These are phyloP conservation scores for Antechinus flavipes DNA, from an alignment of 2,113 vertebrate genomes.

Conservation along the genomic window DNA sequence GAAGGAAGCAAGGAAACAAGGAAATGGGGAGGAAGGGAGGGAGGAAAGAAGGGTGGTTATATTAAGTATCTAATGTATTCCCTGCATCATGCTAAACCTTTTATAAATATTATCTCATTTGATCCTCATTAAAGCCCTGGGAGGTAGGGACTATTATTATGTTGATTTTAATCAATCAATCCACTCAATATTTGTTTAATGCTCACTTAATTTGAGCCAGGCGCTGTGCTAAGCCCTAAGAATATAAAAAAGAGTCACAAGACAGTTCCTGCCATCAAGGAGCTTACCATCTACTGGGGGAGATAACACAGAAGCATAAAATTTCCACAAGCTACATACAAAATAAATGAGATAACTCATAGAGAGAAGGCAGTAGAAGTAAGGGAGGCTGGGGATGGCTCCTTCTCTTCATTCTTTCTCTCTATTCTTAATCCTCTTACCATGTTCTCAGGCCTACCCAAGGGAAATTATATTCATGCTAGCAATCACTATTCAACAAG, in stretches of 20 bases:
- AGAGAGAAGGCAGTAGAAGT: not conserved
- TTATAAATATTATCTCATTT: not conserved
- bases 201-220: not conserved
- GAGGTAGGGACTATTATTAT: not conserved
- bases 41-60: no score
- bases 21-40: no score
- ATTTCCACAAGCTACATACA: no score
- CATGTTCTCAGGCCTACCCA: not conserved
- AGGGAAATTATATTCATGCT: not conserved
- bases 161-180: not conserved
- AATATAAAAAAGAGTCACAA: not conserved
- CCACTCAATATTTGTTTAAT: not conserved
- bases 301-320: not conserved
- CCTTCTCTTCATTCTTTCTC: not conserved
- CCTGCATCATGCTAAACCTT: not conserved
- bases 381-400: not conserved
- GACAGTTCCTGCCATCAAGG: not conserved
- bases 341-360: not conserved
- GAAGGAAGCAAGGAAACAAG: no score
- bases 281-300: not conserved
- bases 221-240: not conserved
- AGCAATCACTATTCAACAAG: not conserved
- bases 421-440: not conserved
- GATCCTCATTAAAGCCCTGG: not conserved
- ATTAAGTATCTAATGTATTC: not conserved